Base-by-base conservation (phyloP, 1,140 invertebrate species). In the Parasteatoda tepidariorum region DNA sequence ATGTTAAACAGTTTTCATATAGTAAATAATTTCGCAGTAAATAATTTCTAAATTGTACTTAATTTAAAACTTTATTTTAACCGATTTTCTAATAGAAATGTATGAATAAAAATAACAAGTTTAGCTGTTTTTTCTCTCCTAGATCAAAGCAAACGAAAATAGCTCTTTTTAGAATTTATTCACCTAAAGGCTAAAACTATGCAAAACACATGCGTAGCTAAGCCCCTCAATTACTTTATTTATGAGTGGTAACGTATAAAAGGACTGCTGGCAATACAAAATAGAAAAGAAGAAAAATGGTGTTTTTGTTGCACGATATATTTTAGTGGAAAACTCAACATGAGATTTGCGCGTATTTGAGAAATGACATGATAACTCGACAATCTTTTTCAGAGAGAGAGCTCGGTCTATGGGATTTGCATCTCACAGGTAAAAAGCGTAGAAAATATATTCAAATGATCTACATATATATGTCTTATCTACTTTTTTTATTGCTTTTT, bases 291-390 rank as follows among this genome's bases (percentile, higher is more conserved):
- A n/a, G n/a, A n/a, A n/a, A n/a, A n/a, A n/a, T n/a, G n/a, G n/a
- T n/a, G n/a, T n/a, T n/a, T 48, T 13, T 48, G 9, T 18, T 18
- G 18, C 38, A 18, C 38, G 38, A 48, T 26, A n/a, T 9, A 22
- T 22, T 4, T n/a, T 18, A 22, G n/a, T 24, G 57, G 24, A 66
- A 31, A 31, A 66, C 64, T 66, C 64, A 66, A 34, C 64, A 33
- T 66, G 26, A 66, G 64, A 66, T 66, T 66, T 66, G 22, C 33
- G 64, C 18, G 30, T 26, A 18, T 22, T 66, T 66, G 64, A 66
- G 26, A 31, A 66, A 66, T 66, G 64, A 66, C 64, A 66, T 31
- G 31, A n/a, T 22, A 34, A 66, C 64, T 66, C 64, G 64, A 66
- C 64, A 66, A 66, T 33, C 28, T 34, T n/a, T 66, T 18, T 15